Evolutionary conservation across 2,113 vertebrate genomes (phyloP), one percentile per base, ranked within the genome.

Genomic region (Aspiorhynchus laticeps): DNA sequence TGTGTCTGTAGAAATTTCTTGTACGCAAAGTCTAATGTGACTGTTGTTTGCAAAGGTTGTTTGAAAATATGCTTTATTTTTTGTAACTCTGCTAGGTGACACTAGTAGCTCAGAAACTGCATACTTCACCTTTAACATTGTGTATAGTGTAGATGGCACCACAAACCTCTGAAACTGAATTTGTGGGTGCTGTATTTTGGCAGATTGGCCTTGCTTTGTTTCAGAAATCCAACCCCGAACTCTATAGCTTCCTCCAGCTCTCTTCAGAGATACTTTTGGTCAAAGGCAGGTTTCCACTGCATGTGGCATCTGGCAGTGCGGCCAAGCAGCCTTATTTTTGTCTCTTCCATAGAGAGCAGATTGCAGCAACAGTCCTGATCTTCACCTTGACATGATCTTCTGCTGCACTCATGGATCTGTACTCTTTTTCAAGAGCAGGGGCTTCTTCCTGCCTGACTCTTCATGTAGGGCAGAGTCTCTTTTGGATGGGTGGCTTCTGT

Each of bases 391-490:
- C 77, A 28, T 71, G 63, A 31, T 46, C 61, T 67, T 51, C 81
- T 33, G 19, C 43, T 8, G 28, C 21, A 67, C 3, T 67, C 80
- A 28, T 82, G 43, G 63, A 83, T 71, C 11, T 71, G 31, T 51
- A n/a, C 31, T 83, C 61, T 71, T 83, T 69, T 71, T 51, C 1
- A 15, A 63, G 79, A 65, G 36, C 79, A 81, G 7, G 51, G 31
- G 33, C 17, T 8, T 48, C n/a, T 33, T 83, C 80, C 26, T 24
- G 33, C 11, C 14, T 69, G 26, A 69, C 63, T 48, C 21, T 67
- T 67, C 41, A 33, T 71, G 41, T 83, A 83, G 81, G 65, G 31
- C 65, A 83, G 28, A 71, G 38, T 83, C 43, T 71, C 28, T 78
- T 51, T 83, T 51, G 38, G 80, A 69, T 67, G 19, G 17, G n/a